Percentiles rank a stretch among this genome's conserved stretches.
phyloP scores from a whole-genome alignment of 2,797 vertebrate genomes.

The Borostomias antarcticus region DNA sequence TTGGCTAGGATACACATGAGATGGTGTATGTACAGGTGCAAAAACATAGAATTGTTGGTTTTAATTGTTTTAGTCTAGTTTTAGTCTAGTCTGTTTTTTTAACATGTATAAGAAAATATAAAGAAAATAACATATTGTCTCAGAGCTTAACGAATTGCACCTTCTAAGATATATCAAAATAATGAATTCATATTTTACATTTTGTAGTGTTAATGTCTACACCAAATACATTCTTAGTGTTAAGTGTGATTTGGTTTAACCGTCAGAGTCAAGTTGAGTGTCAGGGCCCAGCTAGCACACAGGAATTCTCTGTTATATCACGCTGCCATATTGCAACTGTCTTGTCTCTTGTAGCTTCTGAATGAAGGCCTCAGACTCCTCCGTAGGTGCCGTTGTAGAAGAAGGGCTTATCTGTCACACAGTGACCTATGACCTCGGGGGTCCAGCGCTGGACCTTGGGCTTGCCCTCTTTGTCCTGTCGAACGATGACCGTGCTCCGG shows the following conservation, averaged over 20 bases:
- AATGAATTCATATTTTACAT: neutral
- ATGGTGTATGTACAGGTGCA: neutral
- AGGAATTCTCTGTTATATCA: neutral
- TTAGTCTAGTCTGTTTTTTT: no score
- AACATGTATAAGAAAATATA: constrained; percentile 4
- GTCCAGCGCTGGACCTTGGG: constrained; percentile 82
- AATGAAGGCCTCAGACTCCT: constrained; percentile 61
- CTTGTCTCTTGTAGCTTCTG: neutral
- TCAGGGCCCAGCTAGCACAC: neutral
- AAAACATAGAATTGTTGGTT: neutral
- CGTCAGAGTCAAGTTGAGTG: constrained; percentile 3
- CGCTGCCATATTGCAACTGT: neutral
- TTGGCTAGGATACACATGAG: neutral
- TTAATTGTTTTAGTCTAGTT: neutral
- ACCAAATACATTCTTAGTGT: constrained; percentile 8
- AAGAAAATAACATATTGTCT: constrained; percentile 7
- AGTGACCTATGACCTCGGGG: constrained; percentile 70
- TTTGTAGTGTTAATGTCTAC: constrained; percentile 2
- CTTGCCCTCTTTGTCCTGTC: constrained; percentile 54
- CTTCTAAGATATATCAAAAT: neutral
- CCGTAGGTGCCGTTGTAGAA: constrained; percentile 84
- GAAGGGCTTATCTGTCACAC: constrained; percentile 75
- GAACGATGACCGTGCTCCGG: constrained; percentile 80
- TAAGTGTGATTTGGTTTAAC: neutral
- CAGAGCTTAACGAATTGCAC: neutral